phyloP scores from a whole-genome alignment of 2,113 vertebrate genomes.

The Meleagris gallopavo region DNA sequence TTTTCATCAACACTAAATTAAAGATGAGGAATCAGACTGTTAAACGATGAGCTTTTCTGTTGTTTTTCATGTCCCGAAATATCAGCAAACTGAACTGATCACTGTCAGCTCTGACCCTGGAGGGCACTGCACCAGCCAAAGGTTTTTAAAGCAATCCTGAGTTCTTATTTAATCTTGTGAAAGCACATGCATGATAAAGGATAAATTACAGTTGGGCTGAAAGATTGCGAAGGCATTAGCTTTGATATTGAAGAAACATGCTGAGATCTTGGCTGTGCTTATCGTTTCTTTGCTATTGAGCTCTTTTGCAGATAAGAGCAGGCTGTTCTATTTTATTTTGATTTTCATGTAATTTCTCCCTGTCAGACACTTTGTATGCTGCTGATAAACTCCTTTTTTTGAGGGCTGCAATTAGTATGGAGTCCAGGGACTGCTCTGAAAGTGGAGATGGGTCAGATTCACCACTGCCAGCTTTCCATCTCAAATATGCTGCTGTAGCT shows the following conservation, averaged over 20 bases:
- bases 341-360: neutral
- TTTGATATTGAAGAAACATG: neutral
- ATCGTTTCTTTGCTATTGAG: neutral
- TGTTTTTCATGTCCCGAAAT: neutral
- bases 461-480: accelerated
- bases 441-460: neutral
- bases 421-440: neutral
- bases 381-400: neutral
- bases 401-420: accelerated
- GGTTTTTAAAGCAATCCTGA: neutral
- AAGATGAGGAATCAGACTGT: neutral
- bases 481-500: accelerated
- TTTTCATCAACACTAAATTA: neutral
- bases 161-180: neutral
- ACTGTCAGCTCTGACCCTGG: neutral
- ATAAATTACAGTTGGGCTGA: neutral
- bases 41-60: accelerated
- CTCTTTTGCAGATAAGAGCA: neutral
- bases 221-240: neutral
- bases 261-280: neutral
- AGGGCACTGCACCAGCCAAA: neutral
- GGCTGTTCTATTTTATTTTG: neutral
- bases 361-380: accelerated
- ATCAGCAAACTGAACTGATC: neutral
- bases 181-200: neutral